Conservation (phyloP, 2,113 vertebrate genomes). For the Syngnathoides biaculeatus region DNA sequence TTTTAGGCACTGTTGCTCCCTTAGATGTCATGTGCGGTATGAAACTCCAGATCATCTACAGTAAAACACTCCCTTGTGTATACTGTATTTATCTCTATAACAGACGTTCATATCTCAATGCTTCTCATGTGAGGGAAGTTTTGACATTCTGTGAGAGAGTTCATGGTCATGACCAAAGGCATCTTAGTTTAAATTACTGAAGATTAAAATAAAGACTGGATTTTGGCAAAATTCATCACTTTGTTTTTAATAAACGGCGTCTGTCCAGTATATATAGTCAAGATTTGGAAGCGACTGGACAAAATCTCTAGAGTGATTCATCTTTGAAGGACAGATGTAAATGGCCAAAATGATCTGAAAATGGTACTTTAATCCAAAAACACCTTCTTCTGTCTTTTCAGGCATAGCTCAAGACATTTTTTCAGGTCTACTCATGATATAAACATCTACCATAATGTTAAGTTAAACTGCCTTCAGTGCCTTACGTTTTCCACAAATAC, state of each 20-base stretch:
- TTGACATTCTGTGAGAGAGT: constrained; percentile 27
- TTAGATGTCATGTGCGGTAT: constrained; percentile 3
- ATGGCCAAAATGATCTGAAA: too few species aligned
- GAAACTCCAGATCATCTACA: not conserved
- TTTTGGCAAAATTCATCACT: not conserved
- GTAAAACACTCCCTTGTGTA: not conserved
- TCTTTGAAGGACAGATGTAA: too few species aligned
- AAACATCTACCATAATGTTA: too few species aligned
- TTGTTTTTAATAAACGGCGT: too few species aligned
- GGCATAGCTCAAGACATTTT: too few species aligned
- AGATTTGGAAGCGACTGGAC: not conserved
- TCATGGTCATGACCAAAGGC: constrained; percentile 20
- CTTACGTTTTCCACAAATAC: too few species aligned
- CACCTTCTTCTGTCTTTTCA: too few species aligned
- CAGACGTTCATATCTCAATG: not conserved
- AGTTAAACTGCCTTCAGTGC: too few species aligned
- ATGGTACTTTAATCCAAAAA: too few species aligned
- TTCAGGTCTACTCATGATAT: too few species aligned
- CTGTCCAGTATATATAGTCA: too few species aligned
- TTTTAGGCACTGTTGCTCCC: not conserved
- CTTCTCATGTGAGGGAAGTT: constrained; percentile 18
- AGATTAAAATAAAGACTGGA: not conserved
- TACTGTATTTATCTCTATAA: not conserved
- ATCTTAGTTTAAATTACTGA: not conserved
- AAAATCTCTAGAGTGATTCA: too few species aligned